phyloP scores from a whole-genome alignment of 2,113 vertebrate species.

The Mola mola region DNA sequence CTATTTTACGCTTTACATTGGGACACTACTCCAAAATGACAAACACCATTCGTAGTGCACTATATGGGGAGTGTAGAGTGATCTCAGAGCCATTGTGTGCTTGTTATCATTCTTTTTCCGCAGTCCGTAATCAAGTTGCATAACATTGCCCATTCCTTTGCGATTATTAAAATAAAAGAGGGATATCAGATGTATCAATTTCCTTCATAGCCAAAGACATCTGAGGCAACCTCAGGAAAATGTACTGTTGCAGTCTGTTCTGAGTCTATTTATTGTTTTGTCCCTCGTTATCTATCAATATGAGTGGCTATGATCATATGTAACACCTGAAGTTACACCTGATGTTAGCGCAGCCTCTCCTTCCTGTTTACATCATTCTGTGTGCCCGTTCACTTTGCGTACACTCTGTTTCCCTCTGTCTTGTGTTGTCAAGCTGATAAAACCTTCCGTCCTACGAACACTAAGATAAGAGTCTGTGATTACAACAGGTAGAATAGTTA shows the following conservation, averaged over 20 bases:
- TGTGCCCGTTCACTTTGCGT: slow-evolving; percentile 48
- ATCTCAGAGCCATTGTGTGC: no score
- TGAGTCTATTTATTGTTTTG: slow-evolving; percentile 6
- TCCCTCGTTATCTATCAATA: background rate
- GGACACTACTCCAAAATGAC: no score
- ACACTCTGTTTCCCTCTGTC: slow-evolving; percentile 40
- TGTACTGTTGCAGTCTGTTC: slow-evolving; percentile 4
- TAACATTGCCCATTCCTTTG: slow-evolving; percentile 48
- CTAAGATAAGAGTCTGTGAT: slow-evolving; percentile 69
- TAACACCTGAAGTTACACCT: slow-evolving; percentile 11
- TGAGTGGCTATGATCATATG: background rate
- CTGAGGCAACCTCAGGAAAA: background rate
- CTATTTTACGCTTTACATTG: no score
- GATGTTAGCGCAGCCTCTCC: slow-evolving; percentile 40
- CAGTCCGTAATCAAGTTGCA: slow-evolving; percentile 34
- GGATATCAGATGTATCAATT: background rate
- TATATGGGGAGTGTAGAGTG: no score
- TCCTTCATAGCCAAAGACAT: slow-evolving; percentile 4
- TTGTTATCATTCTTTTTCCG: slow-evolving; percentile 30
- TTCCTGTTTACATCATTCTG: slow-evolving; percentile 60
- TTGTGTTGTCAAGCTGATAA: slow-evolving; percentile 69
- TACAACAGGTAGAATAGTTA: slow-evolving; percentile 48
- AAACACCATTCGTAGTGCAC: no score
- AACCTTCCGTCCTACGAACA: slow-evolving; percentile 48
- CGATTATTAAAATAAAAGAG: slow-evolving; percentile 3